Percentiles rank a stretch among this genome's conserved stretches.
Evolutionary conservation across 2,797 vertebrate genomes (phyloP).

Genomic region (Muraenolepis orangiensis): DNA sequence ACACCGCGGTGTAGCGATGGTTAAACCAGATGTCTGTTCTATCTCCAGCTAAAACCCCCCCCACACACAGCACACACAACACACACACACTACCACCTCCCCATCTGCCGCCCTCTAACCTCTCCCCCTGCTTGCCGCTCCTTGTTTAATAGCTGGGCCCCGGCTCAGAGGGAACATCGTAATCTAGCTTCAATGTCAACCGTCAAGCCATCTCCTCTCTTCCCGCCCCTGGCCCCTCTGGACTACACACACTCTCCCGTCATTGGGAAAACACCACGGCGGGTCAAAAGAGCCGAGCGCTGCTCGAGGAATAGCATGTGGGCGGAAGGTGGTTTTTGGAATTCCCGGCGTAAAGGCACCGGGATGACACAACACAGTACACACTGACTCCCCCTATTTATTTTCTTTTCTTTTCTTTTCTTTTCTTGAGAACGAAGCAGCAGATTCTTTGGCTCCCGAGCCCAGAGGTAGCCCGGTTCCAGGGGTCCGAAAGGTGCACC

Average conservation of each 20-base stretch:
- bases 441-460: conserved; percentile 41
- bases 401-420: conserved; percentile 31
- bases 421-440: conserved; percentile 39
- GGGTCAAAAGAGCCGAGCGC: conserved; percentile 53
- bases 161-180: conserved; percentile 47
- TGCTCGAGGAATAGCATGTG: conserved; percentile 49
- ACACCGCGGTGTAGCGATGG: background rate
- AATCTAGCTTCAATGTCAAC: conserved; percentile 62
- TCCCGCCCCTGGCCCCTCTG: conserved; percentile 13
- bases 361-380: conserved; percentile 18
- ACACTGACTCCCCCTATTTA: no score
- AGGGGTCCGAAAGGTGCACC: no score
- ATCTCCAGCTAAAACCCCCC: background rate
- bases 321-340: conserved; percentile 37
- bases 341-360: conserved; percentile 42
- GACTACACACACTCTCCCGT: conserved; percentile 37
- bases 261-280: conserved; percentile 58
- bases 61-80: background rate
- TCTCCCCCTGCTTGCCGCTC: conserved; percentile 49
- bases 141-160: conserved; percentile 56
- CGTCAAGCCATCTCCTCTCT: conserved; percentile 42
- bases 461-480: conserved; percentile 51
- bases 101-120: conserved; percentile 31
- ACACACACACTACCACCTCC: conserved; percentile 9
- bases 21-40: background rate